A percentile compares a stretch with the other conserved stretches of the same genome.
Conservation (phyloP, 1,140 invertebrate genomes). For the Nixonia krombeini region DNA sequence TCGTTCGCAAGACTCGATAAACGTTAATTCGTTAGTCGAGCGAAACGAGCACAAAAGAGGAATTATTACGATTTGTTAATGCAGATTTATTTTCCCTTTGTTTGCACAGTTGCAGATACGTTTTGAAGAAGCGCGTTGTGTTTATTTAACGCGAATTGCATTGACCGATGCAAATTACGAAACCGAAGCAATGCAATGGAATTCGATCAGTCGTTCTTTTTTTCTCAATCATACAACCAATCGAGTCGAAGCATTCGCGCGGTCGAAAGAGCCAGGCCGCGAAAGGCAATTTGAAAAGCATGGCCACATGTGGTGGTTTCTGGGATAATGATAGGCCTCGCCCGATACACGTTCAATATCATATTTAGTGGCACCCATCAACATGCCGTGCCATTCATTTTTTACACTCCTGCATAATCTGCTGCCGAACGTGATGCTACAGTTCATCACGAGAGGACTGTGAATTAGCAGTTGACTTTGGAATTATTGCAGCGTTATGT, state of each 20-base stretch:
- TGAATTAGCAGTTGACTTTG: constrained; percentile 23
- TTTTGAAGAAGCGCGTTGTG: too few relatives aligned
- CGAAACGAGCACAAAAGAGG: too few relatives aligned
- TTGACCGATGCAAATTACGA: constrained; percentile 36
- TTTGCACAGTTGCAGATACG: too few relatives aligned
- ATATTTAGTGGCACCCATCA: constrained; percentile 41
- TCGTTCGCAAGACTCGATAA: too few relatives aligned
- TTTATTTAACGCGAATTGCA: constrained; percentile 37
- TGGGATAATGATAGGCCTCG: constrained; percentile 38
- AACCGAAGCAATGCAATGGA: constrained; percentile 18
- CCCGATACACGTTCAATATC: constrained; percentile 44
- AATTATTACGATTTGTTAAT: neutral
- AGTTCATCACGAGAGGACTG: constrained; percentile 14
- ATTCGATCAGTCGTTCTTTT: constrained; percentile 20
- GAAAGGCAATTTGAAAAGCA: constrained; percentile 46
- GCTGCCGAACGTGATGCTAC: constrained; percentile 32
- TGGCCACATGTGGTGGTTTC: constrained; percentile 44
- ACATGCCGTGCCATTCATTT: constrained; percentile 26
- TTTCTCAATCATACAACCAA: constrained; percentile 41
- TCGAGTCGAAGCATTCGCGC: constrained; percentile 35
- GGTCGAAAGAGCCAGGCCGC: constrained; percentile 7
- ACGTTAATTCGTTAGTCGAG: too few relatives aligned
- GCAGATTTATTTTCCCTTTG: too few relatives aligned
- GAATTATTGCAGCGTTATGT: constrained; percentile 16
- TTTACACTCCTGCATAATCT: constrained; percentile 32